These are phyloP conservation scores for Danio rerio DNA, from an alignment of 2,113 vertebrate genomes.

Conservation along the genomic window DNA sequence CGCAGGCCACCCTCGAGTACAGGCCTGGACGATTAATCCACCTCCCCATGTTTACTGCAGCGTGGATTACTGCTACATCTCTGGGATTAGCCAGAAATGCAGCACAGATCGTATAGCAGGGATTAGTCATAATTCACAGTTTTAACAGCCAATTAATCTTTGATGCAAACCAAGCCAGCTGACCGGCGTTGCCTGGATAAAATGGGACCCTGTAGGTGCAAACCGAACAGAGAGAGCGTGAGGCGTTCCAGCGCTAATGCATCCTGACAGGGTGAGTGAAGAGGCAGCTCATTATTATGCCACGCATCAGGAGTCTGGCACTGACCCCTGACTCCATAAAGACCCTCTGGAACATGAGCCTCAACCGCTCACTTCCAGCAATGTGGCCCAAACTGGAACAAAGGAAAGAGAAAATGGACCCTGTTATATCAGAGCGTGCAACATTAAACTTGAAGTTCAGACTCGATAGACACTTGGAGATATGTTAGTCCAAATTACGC, in stretches of 20 bases:
- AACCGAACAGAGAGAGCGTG: slow-evolving; percentile 27
- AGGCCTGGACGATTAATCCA: slow-evolving; percentile 12
- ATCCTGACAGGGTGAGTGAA: slow-evolving; percentile 60
- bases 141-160: slow-evolving; percentile 35
- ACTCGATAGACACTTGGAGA: slow-evolving; percentile 14
- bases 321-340: slow-evolving; percentile 57
- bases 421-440: slow-evolving; percentile 12
- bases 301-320: slow-evolving; percentile 59
- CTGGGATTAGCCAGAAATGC: slow-evolving; percentile 41
- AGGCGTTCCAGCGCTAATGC: slow-evolving; percentile 52
- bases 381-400: slow-evolving; percentile 10
- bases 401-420: slow-evolving; percentile 23
- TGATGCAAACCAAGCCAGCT: slow-evolving; percentile 19
- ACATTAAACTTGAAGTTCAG: slow-evolving; percentile 30
- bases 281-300: slow-evolving; percentile 63
- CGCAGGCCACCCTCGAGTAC: slow-evolving; percentile 28
- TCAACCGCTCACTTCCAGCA: slow-evolving; percentile 14
- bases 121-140: slow-evolving; percentile 17
- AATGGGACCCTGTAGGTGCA: slow-evolving; percentile 19
- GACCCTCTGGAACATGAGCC: slow-evolving; percentile 40
- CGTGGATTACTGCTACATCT: slow-evolving; percentile 35
- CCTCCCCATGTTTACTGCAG: slow-evolving; percentile 35
- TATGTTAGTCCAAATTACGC: slow-evolving; percentile 35
- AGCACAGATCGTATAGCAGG: neutral
- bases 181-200: neutral